Evolutionary conservation across 2,113 vertebrate species (phyloP), one percentile per base, ranked within the genome.

Genomic region (Syngnathus typhle): DNA sequence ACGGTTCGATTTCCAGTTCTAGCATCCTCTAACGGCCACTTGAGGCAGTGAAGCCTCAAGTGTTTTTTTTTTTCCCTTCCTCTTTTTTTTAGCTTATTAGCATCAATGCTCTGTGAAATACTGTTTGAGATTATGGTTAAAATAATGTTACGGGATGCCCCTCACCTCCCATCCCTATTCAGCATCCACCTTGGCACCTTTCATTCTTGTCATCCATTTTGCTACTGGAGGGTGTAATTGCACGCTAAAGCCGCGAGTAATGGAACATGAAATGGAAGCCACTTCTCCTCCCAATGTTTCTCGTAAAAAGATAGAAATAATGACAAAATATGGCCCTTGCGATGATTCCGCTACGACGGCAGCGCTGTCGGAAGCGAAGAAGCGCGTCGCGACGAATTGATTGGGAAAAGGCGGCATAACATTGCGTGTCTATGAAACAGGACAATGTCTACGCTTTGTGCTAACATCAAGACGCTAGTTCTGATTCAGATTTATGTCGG

Each of bases 231-330:
- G 11, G 7, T 64, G 76, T 77, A 74, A 79, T 71, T 65, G 74
- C 63, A 60, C 65, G 39, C 12, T 68, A 43, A 62, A 59, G 39
- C 36, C 49, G 66, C 74, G 67, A 73, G 67, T 74, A 84, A 77
- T 84, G 82, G 72, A 73, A 80, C 82, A 79, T 80, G 79, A 84
- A 82, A 82, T 84, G 36, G 76, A 77, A 79, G 67, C 47, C 60
- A 56, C 70, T 41, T 41, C 71, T 81, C 66, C 67, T 59, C 46
- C 69, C 65, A 68, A 68, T 74, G 69, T 61, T 80, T 73, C 70
- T 56, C 60, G 44, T 75, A 65, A 79, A 51, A 73, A 80, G 71
- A 73, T 61, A 65, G 32, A 51, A 52, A 60, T 73, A 71, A 77
- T 73, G 65, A 55, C 7, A 54, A 76, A 70, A 67, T 55, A 60